Percentiles rank a stretch among this genome's conserved stretches.
phyloP scores from a whole-genome alignment of 2,888 invertebrate genomes.

The Oscheius sp. region DNA sequence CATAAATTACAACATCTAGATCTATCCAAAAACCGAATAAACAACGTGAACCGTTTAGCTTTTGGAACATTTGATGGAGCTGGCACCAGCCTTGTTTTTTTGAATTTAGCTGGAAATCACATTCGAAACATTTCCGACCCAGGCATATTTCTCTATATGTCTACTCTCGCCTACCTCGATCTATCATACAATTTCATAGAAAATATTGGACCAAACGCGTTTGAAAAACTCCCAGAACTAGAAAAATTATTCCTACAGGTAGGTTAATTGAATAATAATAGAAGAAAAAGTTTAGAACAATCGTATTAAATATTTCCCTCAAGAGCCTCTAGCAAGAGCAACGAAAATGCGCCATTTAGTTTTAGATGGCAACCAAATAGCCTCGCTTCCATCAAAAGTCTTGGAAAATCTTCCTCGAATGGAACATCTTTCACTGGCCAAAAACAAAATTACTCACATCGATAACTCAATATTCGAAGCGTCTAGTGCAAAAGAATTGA shows the following conservation, averaged over 20 bases:
- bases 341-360: slow-evolving; percentile 87
- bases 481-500: slow-evolving; percentile 52
- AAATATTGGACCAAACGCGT: slow-evolving; percentile 82
- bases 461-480: slow-evolving; percentile 63
- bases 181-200: slow-evolving; percentile 85
- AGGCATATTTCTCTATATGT: slow-evolving; percentile 83
- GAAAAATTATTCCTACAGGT: slow-evolving; percentile 80
- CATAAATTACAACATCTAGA: slow-evolving; percentile 78
- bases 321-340: slow-evolving; percentile 82
- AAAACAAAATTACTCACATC: slow-evolving; percentile 68
- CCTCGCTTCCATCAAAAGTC: slow-evolving; percentile 80
- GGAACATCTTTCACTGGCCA: slow-evolving; percentile 70
- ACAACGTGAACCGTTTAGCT: slow-evolving; percentile 46
- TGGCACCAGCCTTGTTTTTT: slow-evolving; percentile 52
- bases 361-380: slow-evolving; percentile 89
- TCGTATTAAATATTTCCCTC: slow-evolving; percentile 84
- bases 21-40: slow-evolving; percentile 71
- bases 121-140: slow-evolving; percentile 69
- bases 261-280: not conserved
- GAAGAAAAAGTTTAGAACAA: slow-evolving; percentile 76
- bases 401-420: slow-evolving; percentile 78
- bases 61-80: slow-evolving; percentile 55
- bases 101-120: slow-evolving; percentile 67
- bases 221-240: slow-evolving; percentile 83
- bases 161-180: slow-evolving; percentile 84